Evolutionary conservation across 2,888 invertebrate genomes (phyloP), one percentile per base, ranked within the genome.

Genomic region (Pollenia amentaria): DNA sequence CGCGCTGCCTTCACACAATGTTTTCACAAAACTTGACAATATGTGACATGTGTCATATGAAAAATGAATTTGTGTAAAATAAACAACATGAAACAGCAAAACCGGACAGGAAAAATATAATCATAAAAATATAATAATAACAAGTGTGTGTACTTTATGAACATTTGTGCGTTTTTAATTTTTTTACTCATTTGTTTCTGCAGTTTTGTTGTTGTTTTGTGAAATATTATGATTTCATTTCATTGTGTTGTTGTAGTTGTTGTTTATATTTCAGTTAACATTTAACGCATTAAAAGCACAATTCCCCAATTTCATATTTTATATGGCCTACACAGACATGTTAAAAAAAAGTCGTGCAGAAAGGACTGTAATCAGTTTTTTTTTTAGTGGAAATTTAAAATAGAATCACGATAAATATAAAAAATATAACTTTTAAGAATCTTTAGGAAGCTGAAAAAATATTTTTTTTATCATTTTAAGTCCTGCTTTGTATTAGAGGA

Each of bases 231-330:
- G 65, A 64, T 65, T 72, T 65, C n/a, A 73, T 57, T 73, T 55
- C 46, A n/a, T 21, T 69, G 40, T 70, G 21, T 46, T 64, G 60
- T 40, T 48, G 29, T 70, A 40, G 60, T 55, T 44, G 44, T 51
- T 51, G 18, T 69, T 53, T 75, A 29, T 44, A 46, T 73, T 82
- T 51, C 72, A 80, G 42, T 75, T 76, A 42, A 57, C 72, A 84
- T 69, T 76, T 87, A 82, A 88, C 88, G 87, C 87, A 88, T 86
- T 86, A 85, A 87, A 87, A 87, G 79, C 87, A 85, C 86, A 88
- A 82, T 88, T 87, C 84, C 87, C 84, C 86, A 87, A 86, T 81
- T 88, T 86, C 76, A 73, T 82, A 65, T 79, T 53, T 78, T 80
- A 29, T 64, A 67, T 77, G 80, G 76, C 79, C 83, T 51, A 72